A percentile compares a stretch with the other conserved stretches of the same genome.
These are phyloP conservation scores for Grammomys surdaster DNA, from an alignment of 2,113 vertebrate genomes.

Conservation along the genomic window DNA sequence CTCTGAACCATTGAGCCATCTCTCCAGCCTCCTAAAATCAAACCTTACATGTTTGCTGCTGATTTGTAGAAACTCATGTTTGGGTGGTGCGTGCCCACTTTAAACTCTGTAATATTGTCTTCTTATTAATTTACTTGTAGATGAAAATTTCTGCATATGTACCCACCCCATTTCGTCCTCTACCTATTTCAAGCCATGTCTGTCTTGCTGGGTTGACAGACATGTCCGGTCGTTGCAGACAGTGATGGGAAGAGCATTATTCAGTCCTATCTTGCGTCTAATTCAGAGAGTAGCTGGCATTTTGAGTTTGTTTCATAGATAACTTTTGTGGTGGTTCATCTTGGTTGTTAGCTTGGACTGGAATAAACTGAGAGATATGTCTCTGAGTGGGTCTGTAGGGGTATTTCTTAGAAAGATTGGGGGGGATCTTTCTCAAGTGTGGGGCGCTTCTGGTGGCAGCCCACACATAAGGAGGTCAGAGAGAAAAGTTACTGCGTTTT, in stretches of 20 bases:
- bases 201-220: rapidly evolving
- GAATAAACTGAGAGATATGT: not conserved
- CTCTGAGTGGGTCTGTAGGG: not conserved
- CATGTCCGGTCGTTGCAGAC: too few species aligned
- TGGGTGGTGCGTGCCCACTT: not conserved
- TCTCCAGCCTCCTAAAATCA: not conserved
- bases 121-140: not conserved
- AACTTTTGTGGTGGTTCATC: not conserved
- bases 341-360: not conserved
- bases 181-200: rapidly evolving
- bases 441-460: not conserved
- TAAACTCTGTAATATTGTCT: not conserved
- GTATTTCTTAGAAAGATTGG: not conserved
- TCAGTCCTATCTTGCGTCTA: rapidly evolving
- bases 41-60: constrained; percentile 34
- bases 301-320: not conserved
- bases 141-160: not conserved
- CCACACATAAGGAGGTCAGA: not conserved
- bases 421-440: not conserved
- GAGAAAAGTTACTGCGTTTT: not conserved
- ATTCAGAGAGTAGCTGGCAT: not conserved
- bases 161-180: too few species aligned
- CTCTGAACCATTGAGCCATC: not conserved
- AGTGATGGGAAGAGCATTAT: rapidly evolving
- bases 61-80: not conserved